Percentiles rank a stretch among this genome's conserved stretches.
Evolutionary conservation across 2,797 vertebrate genomes (phyloP).

Genomic region (Xyrichtys novacula): DNA sequence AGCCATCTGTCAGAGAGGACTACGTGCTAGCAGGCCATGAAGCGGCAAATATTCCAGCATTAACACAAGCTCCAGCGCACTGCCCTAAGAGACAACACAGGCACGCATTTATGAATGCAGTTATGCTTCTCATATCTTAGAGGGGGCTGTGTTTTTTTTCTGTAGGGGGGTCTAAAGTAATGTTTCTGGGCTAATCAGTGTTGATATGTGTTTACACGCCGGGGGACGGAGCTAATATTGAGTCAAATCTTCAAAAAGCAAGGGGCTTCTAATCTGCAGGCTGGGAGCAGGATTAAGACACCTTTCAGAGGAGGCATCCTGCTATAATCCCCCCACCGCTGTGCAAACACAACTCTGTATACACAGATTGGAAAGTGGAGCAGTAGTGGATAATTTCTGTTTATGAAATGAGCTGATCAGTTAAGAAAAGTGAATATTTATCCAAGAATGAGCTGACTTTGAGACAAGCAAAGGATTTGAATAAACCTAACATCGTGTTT

Average conservation of each 20-base stretch:
- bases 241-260: conserved; percentile 75
- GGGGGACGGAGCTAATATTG: conserved; percentile 56
- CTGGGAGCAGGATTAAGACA: conserved; percentile 73
- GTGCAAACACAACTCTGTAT: conserved; percentile 58
- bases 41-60: conserved; percentile 50
- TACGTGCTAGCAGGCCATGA: conserved; percentile 31
- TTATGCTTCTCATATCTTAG: conserved; percentile 48
- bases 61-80: conserved; percentile 26
- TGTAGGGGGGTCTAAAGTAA: conserved; percentile 27
- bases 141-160: conserved; percentile 17
- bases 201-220: conserved; percentile 71
- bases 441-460: neutral
- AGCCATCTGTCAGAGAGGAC: conserved; percentile 67
- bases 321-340: conserved; percentile 68
- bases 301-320: conserved; percentile 61
- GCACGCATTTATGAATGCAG: conserved; percentile 27
- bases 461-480: conserved; percentile 17
- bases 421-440: conserved; percentile 5
- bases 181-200: conserved; percentile 59
- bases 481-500: conserved; percentile 16
- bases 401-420: conserved; percentile 22
- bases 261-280: conserved; percentile 65
- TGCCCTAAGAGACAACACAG: conserved; percentile 17
- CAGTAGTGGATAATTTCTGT: conserved; percentile 23
- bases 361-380: conserved; percentile 33